These are phyloP conservation scores for Coleophora flavipennella DNA, from an alignment of 2,888 invertebrate species.

Conservation along the genomic window DNA sequence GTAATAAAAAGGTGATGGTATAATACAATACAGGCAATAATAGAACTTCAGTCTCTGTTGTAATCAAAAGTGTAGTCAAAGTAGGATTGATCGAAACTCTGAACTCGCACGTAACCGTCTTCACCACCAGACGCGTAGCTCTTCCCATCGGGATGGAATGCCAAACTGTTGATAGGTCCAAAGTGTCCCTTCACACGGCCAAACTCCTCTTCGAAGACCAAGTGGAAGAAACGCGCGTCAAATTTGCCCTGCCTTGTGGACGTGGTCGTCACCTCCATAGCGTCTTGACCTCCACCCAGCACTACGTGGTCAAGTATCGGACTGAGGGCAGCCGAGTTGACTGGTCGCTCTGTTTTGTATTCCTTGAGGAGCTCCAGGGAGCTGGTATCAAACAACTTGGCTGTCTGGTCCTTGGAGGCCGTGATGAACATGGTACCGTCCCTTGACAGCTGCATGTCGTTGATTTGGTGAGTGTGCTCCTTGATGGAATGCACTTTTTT, in stretches of 20 bases:
- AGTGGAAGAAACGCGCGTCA: constrained; percentile 94
- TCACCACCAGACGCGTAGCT: constrained; percentile 98
- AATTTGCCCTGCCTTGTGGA: constrained; percentile 96
- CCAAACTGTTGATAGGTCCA: constrained; percentile 98
- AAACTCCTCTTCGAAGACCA: constrained; percentile 97
- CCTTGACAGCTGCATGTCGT: constrained; percentile 96
- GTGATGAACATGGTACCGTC: constrained; percentile 97
- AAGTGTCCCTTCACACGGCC: constrained; percentile 99
- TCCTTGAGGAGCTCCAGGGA: constrained; percentile 91
- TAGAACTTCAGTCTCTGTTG: constrained; percentile 51
- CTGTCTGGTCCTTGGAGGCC: constrained; percentile 96
- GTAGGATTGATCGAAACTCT: constrained; percentile 96
- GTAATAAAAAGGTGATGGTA: too few relatives aligned
- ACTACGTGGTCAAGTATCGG: constrained; percentile 97
- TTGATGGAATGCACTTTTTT: constrained; percentile 84
- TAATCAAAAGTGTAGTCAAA: constrained; percentile 97
- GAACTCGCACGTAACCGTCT: constrained; percentile 97
- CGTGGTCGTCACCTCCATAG: constrained; percentile 98
- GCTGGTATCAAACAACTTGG: constrained; percentile 94
- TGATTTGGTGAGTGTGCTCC: constrained; percentile 90
- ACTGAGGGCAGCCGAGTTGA: constrained; percentile 98
- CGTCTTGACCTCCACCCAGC: constrained; percentile 99
- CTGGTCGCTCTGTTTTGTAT: constrained; percentile 97
- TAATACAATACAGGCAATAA: background rate
- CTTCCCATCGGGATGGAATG: constrained; percentile 98